These are phyloP conservation scores for Siniperca obscura DNA, from an alignment of 2,797 vertebrate species.

Conservation along the genomic window DNA sequence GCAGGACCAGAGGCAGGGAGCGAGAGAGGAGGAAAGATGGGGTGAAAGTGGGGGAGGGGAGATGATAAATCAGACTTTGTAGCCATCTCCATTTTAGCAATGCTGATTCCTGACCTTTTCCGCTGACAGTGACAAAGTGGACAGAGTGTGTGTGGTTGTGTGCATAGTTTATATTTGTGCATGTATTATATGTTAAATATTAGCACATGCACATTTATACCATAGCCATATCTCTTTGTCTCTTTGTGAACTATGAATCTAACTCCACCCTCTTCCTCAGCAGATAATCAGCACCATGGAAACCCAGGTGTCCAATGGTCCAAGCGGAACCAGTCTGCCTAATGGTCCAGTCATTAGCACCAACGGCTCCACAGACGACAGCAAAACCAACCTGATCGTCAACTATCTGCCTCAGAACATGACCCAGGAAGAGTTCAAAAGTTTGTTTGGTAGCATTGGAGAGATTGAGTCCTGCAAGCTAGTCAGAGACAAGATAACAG, in stretches of 20 bases:
- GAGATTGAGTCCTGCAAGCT: constrained; percentile 98
- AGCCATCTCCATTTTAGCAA: constrained; percentile 70
- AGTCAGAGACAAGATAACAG: constrained; percentile 97
- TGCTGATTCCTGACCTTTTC: constrained; percentile 73
- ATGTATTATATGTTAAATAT: constrained; percentile 39
- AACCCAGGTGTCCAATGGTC: constrained; percentile 97
- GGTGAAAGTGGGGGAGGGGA: constrained; percentile 59
- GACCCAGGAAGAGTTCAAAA: constrained; percentile 98
- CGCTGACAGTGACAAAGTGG: constrained; percentile 70
- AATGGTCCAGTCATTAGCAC: constrained; percentile 93
- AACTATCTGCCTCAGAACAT: constrained; percentile 99
- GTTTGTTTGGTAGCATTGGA: constrained; percentile 96
- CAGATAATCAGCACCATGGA: constrained; percentile 99
- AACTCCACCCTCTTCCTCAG: constrained; percentile 85
- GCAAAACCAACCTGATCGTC: constrained; percentile 98
- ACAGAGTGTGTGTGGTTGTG: constrained; percentile 2
- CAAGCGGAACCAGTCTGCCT: constrained; percentile 91
- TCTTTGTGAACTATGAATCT: constrained; percentile 56
- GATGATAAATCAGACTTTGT: constrained; percentile 71
- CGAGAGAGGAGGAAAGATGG: constrained; percentile 65
- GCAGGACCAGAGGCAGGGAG: constrained; percentile 83
- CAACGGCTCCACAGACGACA: constrained; percentile 92
- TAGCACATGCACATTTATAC: constrained; percentile 29
- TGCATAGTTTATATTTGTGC: constrained; percentile 22
- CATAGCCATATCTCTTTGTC: constrained; percentile 1